Conservation (phyloP, 2,888 invertebrate species). For the Xestoiulus laeticollis region DNA sequence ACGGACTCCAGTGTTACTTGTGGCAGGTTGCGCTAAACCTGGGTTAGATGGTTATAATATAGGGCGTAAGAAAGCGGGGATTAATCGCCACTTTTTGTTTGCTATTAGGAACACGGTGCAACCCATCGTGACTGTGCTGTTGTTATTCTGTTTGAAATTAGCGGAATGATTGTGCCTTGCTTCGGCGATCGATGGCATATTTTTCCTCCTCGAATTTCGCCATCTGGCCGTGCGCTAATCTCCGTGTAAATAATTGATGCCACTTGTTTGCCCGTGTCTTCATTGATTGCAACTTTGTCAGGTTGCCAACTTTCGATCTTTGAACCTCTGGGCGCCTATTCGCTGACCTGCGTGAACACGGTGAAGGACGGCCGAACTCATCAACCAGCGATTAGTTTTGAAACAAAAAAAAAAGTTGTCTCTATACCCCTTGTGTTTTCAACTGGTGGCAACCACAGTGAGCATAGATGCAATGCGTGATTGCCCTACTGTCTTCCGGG, state of each 20-base stretch:
- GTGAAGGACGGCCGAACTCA: not conserved
- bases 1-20: too few species aligned
- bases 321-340: not conserved
- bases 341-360: not conserved
- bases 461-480: not conserved
- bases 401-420: too few species aligned
- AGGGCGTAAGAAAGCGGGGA: not conserved
- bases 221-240: slow-evolving; percentile 26
- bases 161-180: not conserved
- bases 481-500: not conserved
- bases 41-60: too few species aligned
- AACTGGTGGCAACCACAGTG: not conserved
- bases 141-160: slow-evolving; percentile 11
- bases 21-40: too few species aligned
- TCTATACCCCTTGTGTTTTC: too few species aligned
- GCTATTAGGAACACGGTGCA: not conserved
- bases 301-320: slow-evolving; percentile 26
- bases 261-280: slow-evolving; percentile 24
- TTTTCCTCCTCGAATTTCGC: slow-evolving; percentile 17
- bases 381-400: not conserved
- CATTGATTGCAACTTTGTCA: slow-evolving; percentile 15
- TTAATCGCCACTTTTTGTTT: not conserved
- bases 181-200: slow-evolving; percentile 15
- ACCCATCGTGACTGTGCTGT: not conserved
- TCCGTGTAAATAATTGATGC: slow-evolving; percentile 9